phyloP scores from a whole-genome alignment of 2,888 invertebrate species.

The Drosophila nigricruria region DNA sequence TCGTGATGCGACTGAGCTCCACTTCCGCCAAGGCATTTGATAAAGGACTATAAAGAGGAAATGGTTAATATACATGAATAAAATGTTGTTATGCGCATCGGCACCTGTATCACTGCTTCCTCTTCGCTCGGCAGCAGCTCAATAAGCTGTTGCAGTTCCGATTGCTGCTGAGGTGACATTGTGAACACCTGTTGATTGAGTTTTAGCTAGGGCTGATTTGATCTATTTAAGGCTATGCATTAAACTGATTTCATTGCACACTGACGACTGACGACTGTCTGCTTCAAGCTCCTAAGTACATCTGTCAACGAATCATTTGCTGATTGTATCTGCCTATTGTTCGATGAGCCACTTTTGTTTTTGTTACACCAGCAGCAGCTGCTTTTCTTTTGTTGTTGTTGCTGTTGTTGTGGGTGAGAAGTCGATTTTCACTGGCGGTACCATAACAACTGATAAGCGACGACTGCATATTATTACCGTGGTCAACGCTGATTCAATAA shows the following conservation, averaged over 20 bases:
- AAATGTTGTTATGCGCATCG: not conserved
- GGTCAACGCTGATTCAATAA: slow-evolving; percentile 37
- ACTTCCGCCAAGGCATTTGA: slow-evolving; percentile 42
- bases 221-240: slow-evolving; percentile 2
- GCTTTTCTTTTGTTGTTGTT: slow-evolving; percentile 36
- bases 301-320: slow-evolving; percentile 28
- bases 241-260: slow-evolving; percentile 38
- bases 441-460: slow-evolving; percentile 59
- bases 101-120: slow-evolving; percentile 62
- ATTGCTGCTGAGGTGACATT: slow-evolving; percentile 48
- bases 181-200: slow-evolving; percentile 49
- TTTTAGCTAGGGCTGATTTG: slow-evolving; percentile 2
- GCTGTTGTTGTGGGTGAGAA: slow-evolving; percentile 23
- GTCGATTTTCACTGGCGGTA: slow-evolving; percentile 39
- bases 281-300: slow-evolving; percentile 33
- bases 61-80: not conserved
- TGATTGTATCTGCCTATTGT: slow-evolving; percentile 57
- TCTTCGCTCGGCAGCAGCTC: slow-evolving; percentile 60
- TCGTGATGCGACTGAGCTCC: slow-evolving; percentile 30
- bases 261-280: slow-evolving; percentile 18
- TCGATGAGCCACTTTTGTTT: slow-evolving; percentile 50
- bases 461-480: slow-evolving; percentile 60
- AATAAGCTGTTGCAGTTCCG: slow-evolving; percentile 56
- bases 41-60: slow-evolving; percentile 44
- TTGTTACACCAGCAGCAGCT: slow-evolving; percentile 32